Evolutionary conservation across 2,888 invertebrate genomes (phyloP).

Genomic region (Ophioninae sp.): DNA sequence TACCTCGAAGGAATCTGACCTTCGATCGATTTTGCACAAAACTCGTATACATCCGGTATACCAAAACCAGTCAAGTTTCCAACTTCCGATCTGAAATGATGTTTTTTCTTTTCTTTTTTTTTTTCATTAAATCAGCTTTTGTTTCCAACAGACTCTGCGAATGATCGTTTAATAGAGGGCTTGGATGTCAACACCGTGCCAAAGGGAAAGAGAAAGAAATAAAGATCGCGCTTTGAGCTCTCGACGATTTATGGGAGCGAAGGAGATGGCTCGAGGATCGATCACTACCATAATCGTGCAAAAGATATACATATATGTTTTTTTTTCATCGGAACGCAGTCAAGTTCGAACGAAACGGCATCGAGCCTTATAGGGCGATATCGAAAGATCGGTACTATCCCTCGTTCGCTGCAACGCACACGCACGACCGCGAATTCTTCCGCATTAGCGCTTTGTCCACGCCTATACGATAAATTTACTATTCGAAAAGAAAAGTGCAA

Average conservation of each 20-base stretch:
- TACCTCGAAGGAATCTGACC: slow-evolving; percentile 39
- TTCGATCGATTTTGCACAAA: slow-evolving; percentile 51
- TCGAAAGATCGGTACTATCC: slow-evolving; percentile 35
- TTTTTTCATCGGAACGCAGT: slow-evolving; percentile 44
- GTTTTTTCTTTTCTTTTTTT: slow-evolving; percentile 20
- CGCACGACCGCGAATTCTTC: slow-evolving; percentile 40
- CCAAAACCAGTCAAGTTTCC: slow-evolving; percentile 56
- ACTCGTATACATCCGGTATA: slow-evolving; percentile 59
- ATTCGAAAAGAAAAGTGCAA: slow-evolving; percentile 13
- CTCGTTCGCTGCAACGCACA: slow-evolving; percentile 16
- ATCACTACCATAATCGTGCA: slow-evolving; percentile 57
- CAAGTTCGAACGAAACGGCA: slow-evolving; percentile 58
- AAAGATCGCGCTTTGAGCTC: slow-evolving; percentile 49
- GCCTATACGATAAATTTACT: background rate
- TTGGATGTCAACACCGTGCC: background rate
- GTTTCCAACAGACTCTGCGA: slow-evolving; percentile 32
- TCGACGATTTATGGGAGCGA: slow-evolving; percentile 58
- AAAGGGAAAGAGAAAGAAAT: slow-evolving; percentile 16
- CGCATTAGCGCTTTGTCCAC: slow-evolving; percentile 17
- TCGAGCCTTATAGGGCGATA: slow-evolving; percentile 59
- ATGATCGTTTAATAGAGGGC: slow-evolving; percentile 24
- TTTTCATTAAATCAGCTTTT: background rate
- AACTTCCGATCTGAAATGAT: slow-evolving; percentile 38
- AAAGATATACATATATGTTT: slow-evolving; percentile 44
- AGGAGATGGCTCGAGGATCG: slow-evolving; percentile 54